Percentiles rank a stretch among this genome's conserved stretches.
These are phyloP conservation scores for Rafetus swinhoei DNA, from an alignment of 2,113 vertebrate species.

Conservation along the genomic window DNA sequence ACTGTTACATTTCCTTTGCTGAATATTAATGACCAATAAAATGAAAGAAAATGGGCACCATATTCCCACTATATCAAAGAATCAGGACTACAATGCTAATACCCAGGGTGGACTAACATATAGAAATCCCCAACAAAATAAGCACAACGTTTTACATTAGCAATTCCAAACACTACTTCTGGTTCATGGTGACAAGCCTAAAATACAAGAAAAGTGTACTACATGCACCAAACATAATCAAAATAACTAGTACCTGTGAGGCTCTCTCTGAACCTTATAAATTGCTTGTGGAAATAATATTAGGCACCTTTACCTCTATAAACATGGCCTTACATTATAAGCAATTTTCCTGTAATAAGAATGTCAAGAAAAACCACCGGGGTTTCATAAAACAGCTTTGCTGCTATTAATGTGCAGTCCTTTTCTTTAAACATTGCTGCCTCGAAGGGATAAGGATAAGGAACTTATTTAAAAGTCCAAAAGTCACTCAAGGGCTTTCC, in stretches of 20 bases:
- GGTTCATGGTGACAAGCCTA: neutral
- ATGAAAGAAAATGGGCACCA: slow-evolving; percentile 41
- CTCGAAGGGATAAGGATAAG: neutral
- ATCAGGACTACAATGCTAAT: neutral
- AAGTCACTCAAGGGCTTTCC: neutral
- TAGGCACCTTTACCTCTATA: slow-evolving; percentile 28
- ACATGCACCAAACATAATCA: slow-evolving; percentile 3
- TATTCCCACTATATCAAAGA: slow-evolving; percentile 10
- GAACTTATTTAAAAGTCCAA: neutral
- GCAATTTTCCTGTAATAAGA: slow-evolving; percentile 38
- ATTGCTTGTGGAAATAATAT: slow-evolving; percentile 32
- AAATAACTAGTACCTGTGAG: slow-evolving; percentile 35
- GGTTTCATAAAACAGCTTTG: slow-evolving; percentile 33
- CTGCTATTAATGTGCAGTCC: neutral
- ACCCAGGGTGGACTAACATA: neutral
- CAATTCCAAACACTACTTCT: slow-evolving; percentile 6
- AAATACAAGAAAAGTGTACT: slow-evolving; percentile 25
- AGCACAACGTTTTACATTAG: neutral
- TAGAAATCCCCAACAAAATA: neutral
- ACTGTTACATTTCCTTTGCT: slow-evolving; percentile 54
- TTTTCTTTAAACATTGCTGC: neutral
- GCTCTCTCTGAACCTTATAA: neutral
- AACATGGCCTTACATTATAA: slow-evolving; percentile 23
- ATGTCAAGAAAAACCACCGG: neutral
- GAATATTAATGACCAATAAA: slow-evolving; percentile 36